phyloP scores from a whole-genome alignment of 2,888 invertebrate genomes.

The Perizoma flavofasciatum region DNA sequence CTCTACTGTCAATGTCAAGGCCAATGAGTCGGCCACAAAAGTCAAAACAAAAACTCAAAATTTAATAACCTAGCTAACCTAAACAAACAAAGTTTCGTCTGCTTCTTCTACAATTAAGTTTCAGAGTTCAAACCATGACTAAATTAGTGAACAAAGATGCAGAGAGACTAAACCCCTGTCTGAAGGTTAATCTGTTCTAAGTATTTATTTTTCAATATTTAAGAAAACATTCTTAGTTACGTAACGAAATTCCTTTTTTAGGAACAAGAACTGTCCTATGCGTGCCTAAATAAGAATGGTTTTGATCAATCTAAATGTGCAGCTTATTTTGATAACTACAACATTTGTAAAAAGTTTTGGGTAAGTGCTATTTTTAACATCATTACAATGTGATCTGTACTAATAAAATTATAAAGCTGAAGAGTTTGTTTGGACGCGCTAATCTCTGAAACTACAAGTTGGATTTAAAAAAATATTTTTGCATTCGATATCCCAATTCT shows the following conservation, averaged over 20 bases:
- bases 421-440: too few species aligned
- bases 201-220: background rate
- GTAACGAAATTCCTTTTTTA: constrained; percentile 63
- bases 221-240: constrained; percentile 34
- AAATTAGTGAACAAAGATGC: constrained; percentile 63
- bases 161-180: constrained; percentile 68
- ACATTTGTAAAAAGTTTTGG: constrained; percentile 92
- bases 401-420: too few species aligned
- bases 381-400: too few species aligned
- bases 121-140: constrained; percentile 46
- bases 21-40: too few species aligned
- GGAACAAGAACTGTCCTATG: constrained; percentile 89
- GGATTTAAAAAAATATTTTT: background rate
- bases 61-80: too few species aligned
- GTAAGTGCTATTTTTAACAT: constrained; percentile 71
- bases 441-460: too few species aligned
- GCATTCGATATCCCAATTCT: too few species aligned
- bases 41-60: too few species aligned
- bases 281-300: constrained; percentile 88
- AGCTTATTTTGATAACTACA: constrained; percentile 89
- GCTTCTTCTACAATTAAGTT: too few species aligned
- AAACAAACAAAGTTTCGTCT: too few species aligned
- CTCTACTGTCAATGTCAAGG: too few species aligned
- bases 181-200: constrained; percentile 53
- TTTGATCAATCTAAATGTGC: constrained; percentile 87